A percentile compares a stretch with the other conserved stretches of the same genome.
These are phyloP conservation scores for Agonopterix alstromeriana DNA, from an alignment of 2,888 invertebrate species.

Conservation along the genomic window DNA sequence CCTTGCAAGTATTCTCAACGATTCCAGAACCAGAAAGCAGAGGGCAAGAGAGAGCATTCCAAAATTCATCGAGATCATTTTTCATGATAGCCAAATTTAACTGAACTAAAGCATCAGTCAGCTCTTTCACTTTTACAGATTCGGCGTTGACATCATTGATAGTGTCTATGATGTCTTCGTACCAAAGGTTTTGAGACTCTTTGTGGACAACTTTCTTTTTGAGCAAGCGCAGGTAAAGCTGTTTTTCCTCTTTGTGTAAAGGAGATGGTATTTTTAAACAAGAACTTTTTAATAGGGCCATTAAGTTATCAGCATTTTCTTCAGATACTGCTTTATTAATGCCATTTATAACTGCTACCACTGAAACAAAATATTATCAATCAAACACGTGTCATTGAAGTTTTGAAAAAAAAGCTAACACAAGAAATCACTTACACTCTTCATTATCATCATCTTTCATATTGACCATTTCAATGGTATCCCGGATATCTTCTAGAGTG, in stretches of 20 bases:
- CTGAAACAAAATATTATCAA: conserved; percentile 38
- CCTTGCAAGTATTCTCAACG: conserved; percentile 51
- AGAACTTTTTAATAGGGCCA: conserved; percentile 63
- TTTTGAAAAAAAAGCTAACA: not conserved
- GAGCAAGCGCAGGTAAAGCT: conserved; percentile 71
- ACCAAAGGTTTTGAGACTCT: conserved; percentile 76
- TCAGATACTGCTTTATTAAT: conserved; percentile 78
- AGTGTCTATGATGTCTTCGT: conserved; percentile 73
- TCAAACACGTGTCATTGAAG: not conserved
- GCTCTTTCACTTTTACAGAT: conserved; percentile 62
- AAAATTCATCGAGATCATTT: conserved; percentile 54
- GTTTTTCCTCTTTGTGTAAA: conserved; percentile 63
- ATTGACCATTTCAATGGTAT: conserved; percentile 80
- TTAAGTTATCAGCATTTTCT: conserved; percentile 66
- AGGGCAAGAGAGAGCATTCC: conserved; percentile 45
- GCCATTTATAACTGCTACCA: conserved; percentile 72
- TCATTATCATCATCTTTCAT: conserved; percentile 78
- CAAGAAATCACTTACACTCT: conserved; percentile 49
- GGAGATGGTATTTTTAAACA: conserved; percentile 56
- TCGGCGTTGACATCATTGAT: conserved; percentile 66
- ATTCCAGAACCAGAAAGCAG: conserved; percentile 32
- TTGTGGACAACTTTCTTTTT: conserved; percentile 67
- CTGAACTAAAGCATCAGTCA: conserved; percentile 60
- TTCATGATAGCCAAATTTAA: conserved; percentile 59
- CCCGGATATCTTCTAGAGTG: conserved; percentile 81